A percentile compares a stretch with the other conserved stretches of the same genome.
phyloP scores from a whole-genome alignment of 53 echinoderm and acorn worm genomes.

The Zoroaster sp. region DNA sequence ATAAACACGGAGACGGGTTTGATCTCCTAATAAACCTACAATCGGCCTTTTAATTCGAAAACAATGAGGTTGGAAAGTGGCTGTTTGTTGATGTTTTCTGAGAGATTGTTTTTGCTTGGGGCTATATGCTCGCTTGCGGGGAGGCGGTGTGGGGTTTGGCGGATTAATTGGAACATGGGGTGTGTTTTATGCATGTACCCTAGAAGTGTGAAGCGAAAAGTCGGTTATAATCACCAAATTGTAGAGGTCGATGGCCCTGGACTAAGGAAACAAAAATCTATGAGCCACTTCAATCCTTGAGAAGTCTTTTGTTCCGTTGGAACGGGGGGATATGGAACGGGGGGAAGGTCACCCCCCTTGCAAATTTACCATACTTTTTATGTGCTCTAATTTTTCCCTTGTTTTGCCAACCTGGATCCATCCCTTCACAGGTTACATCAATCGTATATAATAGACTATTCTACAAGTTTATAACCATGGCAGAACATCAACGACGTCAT shows the following conservation, averaged over 20 bases:
- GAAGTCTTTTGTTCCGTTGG: no score
- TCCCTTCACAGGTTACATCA: no score
- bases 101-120: neutral
- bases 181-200: neutral
- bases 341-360: no score
- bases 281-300: neutral
- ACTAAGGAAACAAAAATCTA: neutral
- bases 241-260: neutral
- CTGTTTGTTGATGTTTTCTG: constrained; percentile 40
- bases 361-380: no score
- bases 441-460: no score
- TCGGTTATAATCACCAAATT: neutral
- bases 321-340: no score
- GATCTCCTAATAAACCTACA: neutral
- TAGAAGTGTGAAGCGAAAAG: neutral
- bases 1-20: neutral
- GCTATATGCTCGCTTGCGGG: neutral
- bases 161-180: constrained; percentile 17
- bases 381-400: no score
- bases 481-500: no score
- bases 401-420: no score
- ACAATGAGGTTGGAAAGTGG: constrained; percentile 3
- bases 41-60: neutral
- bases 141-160: neutral
- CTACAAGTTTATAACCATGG: no score